A percentile compares a stretch with the other conserved stretches of the same genome.
phyloP scores from a whole-genome alignment of 1,140 invertebrate genomes.

The Drosophila funebris region DNA sequence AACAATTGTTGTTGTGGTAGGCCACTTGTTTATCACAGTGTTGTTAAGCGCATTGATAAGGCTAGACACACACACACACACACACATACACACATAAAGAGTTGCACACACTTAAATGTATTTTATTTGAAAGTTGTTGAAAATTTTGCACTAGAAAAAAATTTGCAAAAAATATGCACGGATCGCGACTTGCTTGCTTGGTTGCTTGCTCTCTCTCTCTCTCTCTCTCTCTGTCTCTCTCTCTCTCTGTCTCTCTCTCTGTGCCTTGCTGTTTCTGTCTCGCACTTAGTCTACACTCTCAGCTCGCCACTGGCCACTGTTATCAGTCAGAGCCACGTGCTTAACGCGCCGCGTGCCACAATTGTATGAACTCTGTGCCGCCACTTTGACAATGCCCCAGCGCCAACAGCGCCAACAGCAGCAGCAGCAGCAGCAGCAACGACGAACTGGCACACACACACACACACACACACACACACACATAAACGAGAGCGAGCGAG shows the following conservation, averaged over 20 bases:
- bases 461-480: slow-evolving; percentile 14
- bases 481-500: slow-evolving; percentile 11
- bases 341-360: slow-evolving; percentile 80
- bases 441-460: slow-evolving; percentile 55
- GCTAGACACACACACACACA: slow-evolving; percentile 1
- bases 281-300: not conserved
- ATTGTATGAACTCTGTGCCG: slow-evolving; percentile 76
- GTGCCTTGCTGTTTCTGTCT: not conserved
- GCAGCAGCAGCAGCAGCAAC: slow-evolving; percentile 36
- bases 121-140: not conserved
- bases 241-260: not conserved
- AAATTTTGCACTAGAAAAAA: slow-evolving; percentile 18
- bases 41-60: slow-evolving; percentile 34
- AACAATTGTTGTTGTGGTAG: slow-evolving; percentile 5
- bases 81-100: not conserved
- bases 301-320: slow-evolving; percentile 18
- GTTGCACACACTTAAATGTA: not conserved
- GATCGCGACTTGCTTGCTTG: slow-evolving; percentile 2
- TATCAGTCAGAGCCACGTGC: slow-evolving; percentile 78
- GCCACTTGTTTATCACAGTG: slow-evolving; percentile 54
- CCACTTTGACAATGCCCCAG: slow-evolving; percentile 73
- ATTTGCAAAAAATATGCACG: slow-evolving; percentile 16
- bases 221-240: not conserved
- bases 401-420: slow-evolving; percentile 53
- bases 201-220: not conserved